phyloP scores from a whole-genome alignment of 1,140 invertebrate genomes.

The Bombyx mandarina region DNA sequence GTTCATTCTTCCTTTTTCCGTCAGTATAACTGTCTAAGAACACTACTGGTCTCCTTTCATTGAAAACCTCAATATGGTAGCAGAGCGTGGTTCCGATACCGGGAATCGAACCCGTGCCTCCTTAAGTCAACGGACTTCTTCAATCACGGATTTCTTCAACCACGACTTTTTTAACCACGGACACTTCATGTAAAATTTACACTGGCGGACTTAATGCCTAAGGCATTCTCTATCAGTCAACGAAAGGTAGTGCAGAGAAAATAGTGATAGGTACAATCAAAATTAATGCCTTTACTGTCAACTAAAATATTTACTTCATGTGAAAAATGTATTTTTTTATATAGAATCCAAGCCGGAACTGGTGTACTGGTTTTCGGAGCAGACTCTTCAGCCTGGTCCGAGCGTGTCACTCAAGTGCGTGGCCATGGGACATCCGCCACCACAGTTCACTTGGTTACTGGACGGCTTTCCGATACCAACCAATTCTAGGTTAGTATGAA shows the following conservation, averaged over 20 bases:
- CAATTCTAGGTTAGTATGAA: constrained; percentile 50
- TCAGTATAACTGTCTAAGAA: too few species aligned
- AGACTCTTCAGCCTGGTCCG: constrained; percentile 89
- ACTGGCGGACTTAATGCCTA: too few species aligned
- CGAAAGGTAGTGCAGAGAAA: too few species aligned
- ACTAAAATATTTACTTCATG: too few species aligned
- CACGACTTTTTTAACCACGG: too few species aligned
- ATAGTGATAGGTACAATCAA: too few species aligned
- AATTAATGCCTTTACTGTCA: background rate
- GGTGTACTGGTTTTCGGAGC: constrained; percentile 90
- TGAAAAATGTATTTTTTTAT: constrained; percentile 4
- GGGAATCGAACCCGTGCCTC: constrained; percentile 53
- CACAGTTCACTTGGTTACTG: constrained; percentile 89
- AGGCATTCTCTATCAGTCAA: too few species aligned
- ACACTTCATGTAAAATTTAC: too few species aligned
- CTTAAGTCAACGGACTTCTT: constrained; percentile 5
- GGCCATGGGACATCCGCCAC: constrained; percentile 91
- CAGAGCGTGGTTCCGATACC: constrained; percentile 35
- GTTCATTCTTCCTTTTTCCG: too few species aligned
- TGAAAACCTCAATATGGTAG: too few species aligned
- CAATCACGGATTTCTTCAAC: too few species aligned
- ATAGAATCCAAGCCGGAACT: constrained; percentile 87
- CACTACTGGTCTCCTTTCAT: too few species aligned
- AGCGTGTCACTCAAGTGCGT: constrained; percentile 92
- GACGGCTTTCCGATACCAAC: constrained; percentile 85